Conservation (phyloP, 2,888 invertebrate species). For the Xylophagus ater region DNA sequence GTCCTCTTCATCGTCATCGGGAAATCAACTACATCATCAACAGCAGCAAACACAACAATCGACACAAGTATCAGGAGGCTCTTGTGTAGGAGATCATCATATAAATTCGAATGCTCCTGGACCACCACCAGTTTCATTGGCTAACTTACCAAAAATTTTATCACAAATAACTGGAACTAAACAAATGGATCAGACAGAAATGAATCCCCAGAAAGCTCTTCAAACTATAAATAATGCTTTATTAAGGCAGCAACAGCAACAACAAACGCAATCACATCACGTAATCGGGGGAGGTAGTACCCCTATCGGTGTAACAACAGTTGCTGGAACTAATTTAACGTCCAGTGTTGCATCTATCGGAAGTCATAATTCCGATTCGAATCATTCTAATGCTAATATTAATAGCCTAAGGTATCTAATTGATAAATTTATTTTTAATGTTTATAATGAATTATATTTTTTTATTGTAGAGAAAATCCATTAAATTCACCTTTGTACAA, state of each 20-base stretch:
- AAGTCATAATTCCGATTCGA: conserved; percentile 20
- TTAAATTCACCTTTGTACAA: conserved; percentile 37
- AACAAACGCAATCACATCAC: conserved; percentile 10
- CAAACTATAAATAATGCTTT: conserved; percentile 43
- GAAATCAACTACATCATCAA: conserved; percentile 12
- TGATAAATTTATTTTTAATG: background rate
- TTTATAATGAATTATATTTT: background rate
- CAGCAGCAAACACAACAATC: conserved; percentile 24
- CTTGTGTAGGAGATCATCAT: conserved; percentile 31
- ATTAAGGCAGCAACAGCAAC: conserved; percentile 24
- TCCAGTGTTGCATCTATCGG: conserved; percentile 9
- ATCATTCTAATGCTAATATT: conserved; percentile 29
- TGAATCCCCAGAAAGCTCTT: conserved; percentile 44
- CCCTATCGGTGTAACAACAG: conserved; percentile 7
- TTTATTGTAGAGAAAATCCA: conserved; percentile 31
- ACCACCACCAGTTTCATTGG: conserved; percentile 39
- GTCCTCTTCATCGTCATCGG: conserved; percentile 1
- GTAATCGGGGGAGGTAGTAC: conserved; percentile 4
- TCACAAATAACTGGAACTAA: conserved; percentile 41
- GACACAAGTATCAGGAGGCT: conserved; percentile 16
- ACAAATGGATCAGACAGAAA: conserved; percentile 39
- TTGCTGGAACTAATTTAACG: conserved; percentile 12
- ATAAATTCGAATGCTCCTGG: conserved; percentile 38
- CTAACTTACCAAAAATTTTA: conserved; percentile 42
- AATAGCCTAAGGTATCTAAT: conserved; percentile 29